These are phyloP conservation scores for Dicerorhinus sumatrensis DNA, from an alignment of 2,113 vertebrate genomes.

Conservation along the genomic window DNA sequence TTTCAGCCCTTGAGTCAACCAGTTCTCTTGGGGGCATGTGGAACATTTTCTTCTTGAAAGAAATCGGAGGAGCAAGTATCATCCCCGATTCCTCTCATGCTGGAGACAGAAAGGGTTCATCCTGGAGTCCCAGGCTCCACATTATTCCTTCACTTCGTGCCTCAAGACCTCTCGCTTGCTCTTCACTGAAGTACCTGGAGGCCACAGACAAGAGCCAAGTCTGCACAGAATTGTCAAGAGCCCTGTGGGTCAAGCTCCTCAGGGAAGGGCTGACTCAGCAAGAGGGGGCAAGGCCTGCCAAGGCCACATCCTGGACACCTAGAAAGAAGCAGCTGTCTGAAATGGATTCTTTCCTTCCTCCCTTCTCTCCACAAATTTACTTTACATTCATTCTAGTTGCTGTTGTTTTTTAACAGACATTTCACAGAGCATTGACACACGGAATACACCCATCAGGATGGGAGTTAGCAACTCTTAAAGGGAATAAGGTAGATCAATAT, in stretches of 20 bases:
- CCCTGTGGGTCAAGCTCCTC: background rate
- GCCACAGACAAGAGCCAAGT: background rate
- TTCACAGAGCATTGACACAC: background rate
- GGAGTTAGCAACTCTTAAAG: background rate
- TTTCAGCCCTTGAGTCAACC: conserved; percentile 58
- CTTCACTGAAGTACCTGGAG: background rate
- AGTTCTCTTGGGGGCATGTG: background rate
- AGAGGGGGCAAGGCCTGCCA: background rate
- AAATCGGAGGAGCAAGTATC: background rate
- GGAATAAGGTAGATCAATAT: background rate
- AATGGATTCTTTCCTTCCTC: background rate
- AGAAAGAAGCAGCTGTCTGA: background rate
- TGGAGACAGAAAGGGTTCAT: background rate
- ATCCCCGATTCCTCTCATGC: background rate
- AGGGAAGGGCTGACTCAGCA: background rate
- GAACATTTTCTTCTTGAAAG: conserved; percentile 28
- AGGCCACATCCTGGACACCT: background rate
- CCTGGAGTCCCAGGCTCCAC: background rate
- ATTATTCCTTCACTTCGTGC: background rate
- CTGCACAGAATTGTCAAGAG: background rate
- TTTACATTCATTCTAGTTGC: background rate
- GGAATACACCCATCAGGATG: background rate
- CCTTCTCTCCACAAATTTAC: background rate
- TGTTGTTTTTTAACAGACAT: background rate
- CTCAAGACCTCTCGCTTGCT: background rate